Base-by-base conservation (phyloP, 1,140 invertebrate genomes). In the Solenopsis invicta region DNA sequence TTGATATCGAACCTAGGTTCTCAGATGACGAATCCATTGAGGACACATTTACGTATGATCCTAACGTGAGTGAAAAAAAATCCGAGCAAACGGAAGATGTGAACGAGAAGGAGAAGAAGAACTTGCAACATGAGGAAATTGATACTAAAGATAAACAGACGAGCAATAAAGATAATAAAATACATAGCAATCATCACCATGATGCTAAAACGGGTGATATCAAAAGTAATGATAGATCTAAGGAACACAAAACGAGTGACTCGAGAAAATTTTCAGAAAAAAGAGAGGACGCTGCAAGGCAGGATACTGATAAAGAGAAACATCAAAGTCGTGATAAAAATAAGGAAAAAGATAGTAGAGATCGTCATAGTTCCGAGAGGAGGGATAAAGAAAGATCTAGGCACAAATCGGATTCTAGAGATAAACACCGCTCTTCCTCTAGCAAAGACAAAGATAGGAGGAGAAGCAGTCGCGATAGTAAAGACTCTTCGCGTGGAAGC, bases 11-110 rank as follows among this genome's bases (percentile, higher is more conserved):
- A 56, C 76, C 93, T 5, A 94, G 88, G 76, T 94, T 94, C 82
- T 95, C 94, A 0, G 94, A 94, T 12, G 94, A 95, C n/a, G 92
- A 94, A 18, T 84, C 37, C 18, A 45, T 85, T 3, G 69, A 64
- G 29, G 81, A 87, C 18, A 21, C n/a, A 45, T 56, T 59, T 48
- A 85, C 50, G 3, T 29, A 84, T 6, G 34, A 74, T 12, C 16
- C 13, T 37, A 24, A 45, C 0, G 4, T 12, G 3, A 54, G 16
- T 13, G 37, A 54, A 16, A 61, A 86, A n/a, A 71, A 72, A 6
- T 34, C 41, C 9, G 69, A 84, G 8, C 69, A 84, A 82, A 50
- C 18, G 10, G 29, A 54, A 4, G 56, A 74, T 50, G 29, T 24
- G 8, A 52, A 54, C 6, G 86, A 87, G 45, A 87, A 87, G 24